Conservation (phyloP, 2,797 vertebrate genomes). For the Peromyscus nudipes region DNA sequence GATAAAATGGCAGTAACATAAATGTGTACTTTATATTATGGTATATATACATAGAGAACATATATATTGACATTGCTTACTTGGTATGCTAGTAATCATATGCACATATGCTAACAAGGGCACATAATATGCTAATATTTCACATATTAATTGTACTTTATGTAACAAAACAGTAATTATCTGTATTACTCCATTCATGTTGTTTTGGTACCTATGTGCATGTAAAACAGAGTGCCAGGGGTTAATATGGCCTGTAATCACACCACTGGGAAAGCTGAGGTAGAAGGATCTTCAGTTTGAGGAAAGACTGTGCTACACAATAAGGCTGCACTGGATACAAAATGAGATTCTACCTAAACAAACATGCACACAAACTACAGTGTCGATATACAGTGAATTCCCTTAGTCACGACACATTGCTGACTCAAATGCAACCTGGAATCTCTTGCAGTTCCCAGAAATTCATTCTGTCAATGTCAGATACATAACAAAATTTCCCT, state of each 20-base stretch:
- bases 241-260: background rate
- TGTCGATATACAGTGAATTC: background rate
- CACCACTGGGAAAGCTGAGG: background rate
- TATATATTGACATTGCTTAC: background rate
- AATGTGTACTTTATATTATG: background rate
- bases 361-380: background rate
- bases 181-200: background rate
- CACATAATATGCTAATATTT: background rate
- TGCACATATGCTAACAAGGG: background rate
- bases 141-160: background rate
- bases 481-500: background rate
- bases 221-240: background rate
- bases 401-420: background rate
- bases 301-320: background rate
- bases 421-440: constrained; percentile 2
- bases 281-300: background rate
- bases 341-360: background rate
- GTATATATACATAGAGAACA: background rate
- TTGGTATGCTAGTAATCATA: background rate
- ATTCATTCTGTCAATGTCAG: background rate
- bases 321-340: background rate
- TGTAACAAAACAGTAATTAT: background rate
- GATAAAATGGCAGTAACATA: background rate
- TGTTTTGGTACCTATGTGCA: background rate
- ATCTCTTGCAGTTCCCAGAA: constrained; percentile 25